Evolutionary conservation across 2,888 invertebrate species (phyloP).

Genomic region (Colostygia pectinataria): DNA sequence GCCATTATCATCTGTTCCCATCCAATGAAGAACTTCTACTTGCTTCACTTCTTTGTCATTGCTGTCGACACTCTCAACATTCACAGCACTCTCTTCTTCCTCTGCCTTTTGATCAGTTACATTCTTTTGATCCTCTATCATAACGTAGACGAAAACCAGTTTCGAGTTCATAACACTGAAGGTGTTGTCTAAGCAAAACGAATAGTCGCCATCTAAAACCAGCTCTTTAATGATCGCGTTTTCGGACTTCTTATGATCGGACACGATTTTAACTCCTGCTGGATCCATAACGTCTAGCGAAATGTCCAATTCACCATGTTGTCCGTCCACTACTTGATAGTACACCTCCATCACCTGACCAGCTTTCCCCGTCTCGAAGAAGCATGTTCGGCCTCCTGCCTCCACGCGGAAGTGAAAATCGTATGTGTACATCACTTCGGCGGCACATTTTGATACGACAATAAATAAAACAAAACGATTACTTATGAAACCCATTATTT

Average conservation of each 20-base stretch:
- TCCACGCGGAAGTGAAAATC: slow-evolving; percentile 69
- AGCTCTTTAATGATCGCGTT: slow-evolving; percentile 86
- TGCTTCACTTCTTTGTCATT: slow-evolving; percentile 54
- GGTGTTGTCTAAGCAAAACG: slow-evolving; percentile 93
- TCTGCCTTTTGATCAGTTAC: slow-evolving; percentile 49
- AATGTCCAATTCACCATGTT: slow-evolving; percentile 92
- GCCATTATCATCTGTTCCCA: slow-evolving; percentile 51
- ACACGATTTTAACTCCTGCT: slow-evolving; percentile 80
- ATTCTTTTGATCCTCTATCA: slow-evolving; percentile 83
- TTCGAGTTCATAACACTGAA: slow-evolving; percentile 91
- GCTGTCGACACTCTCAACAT: too few relatives aligned
- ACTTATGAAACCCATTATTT: slow-evolving; percentile 1
- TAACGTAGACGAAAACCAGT: slow-evolving; percentile 90
- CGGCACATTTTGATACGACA: slow-evolving; percentile 33
- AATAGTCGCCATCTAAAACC: slow-evolving; percentile 87
- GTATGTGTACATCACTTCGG: slow-evolving; percentile 53
- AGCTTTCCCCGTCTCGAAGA: slow-evolving; percentile 60
- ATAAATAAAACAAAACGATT: slow-evolving; percentile 23
- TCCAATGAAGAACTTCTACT: slow-evolving; percentile 65
- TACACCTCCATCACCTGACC: slow-evolving; percentile 68
- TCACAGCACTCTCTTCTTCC: slow-evolving; percentile 38
- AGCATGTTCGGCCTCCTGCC: slow-evolving; percentile 62
- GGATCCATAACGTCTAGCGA: slow-evolving; percentile 88
- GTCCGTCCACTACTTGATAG: slow-evolving; percentile 88
- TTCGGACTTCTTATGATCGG: slow-evolving; percentile 87